Conservation (phyloP, 2,888 invertebrate species). For the Pteria penguin region DNA sequence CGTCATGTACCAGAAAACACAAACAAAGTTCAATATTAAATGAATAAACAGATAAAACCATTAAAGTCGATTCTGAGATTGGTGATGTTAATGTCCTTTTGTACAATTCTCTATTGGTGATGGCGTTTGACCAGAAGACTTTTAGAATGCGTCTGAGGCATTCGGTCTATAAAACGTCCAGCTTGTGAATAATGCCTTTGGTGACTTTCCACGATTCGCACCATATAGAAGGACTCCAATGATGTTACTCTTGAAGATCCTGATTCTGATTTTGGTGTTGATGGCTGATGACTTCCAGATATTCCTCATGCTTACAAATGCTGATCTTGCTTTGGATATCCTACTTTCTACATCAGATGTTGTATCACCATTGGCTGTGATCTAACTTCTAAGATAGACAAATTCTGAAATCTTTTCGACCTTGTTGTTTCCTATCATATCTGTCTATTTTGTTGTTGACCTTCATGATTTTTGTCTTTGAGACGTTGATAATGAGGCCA, state of each 20-base stretch:
- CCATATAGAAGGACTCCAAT: neutral
- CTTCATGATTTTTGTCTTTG: slow-evolving; percentile 13
- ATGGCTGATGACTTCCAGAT: slow-evolving; percentile 16
- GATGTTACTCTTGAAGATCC: neutral
- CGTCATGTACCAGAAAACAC: too few species aligned
- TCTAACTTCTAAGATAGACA: slow-evolving; percentile 12
- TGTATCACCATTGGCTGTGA: slow-evolving; percentile 6
- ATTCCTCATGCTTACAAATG: slow-evolving; percentile 15
- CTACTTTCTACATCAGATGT: slow-evolving; percentile 3
- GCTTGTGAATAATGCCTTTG: neutral
- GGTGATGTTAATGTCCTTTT: slow-evolving; percentile 2
- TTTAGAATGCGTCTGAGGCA: neutral
- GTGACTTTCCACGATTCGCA: neutral
- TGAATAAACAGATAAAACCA: too few species aligned
- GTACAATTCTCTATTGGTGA: slow-evolving; percentile 11
- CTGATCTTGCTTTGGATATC: slow-evolving; percentile 6
- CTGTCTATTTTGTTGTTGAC: too few species aligned
- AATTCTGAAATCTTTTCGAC: neutral
- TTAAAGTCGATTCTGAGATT: neutral
- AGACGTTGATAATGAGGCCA: neutral
- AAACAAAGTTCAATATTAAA: too few species aligned
- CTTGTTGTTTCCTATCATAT: neutral
- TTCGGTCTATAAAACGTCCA: neutral
- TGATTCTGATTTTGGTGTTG: neutral
- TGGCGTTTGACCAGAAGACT: slow-evolving; percentile 20